Evolutionary conservation across 2,113 vertebrate genomes (phyloP).

Genomic region (Menidia beryllina): DNA sequence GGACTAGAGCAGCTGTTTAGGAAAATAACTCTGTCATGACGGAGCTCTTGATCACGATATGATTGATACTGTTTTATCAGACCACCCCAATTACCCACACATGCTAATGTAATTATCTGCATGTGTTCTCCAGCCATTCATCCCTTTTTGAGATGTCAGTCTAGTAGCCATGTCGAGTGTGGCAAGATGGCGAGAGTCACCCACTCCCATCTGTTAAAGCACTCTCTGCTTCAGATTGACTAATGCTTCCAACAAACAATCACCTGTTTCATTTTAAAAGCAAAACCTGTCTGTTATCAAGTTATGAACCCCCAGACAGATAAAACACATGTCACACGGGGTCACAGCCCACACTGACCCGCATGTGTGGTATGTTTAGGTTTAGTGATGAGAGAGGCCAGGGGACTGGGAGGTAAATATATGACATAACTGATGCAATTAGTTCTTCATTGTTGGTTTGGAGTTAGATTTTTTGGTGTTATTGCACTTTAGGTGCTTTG

Average conservation of each 20-base stretch:
- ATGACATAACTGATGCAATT: conserved; percentile 49
- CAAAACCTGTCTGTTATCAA: conserved; percentile 57
- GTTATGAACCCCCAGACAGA: conserved; percentile 45
- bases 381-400: conserved; percentile 25
- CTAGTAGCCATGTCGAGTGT: conserved; percentile 36
- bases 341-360: conserved; percentile 24
- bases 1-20: conserved; percentile 8
- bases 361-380: conserved; percentile 64
- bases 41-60: conserved; percentile 51
- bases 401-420: conserved; percentile 24
- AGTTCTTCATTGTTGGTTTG: conserved; percentile 32
- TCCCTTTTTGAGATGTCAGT: conserved; percentile 40
- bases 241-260: conserved; percentile 48
- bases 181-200: conserved; percentile 26
- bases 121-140: conserved; percentile 44
- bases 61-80: conserved; percentile 53
- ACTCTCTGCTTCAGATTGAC: conserved; percentile 25
- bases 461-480: conserved; percentile 17
- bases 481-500: background rate
- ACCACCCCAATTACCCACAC: conserved; percentile 41
- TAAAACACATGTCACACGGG: conserved; percentile 50
- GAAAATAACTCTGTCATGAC: conserved; percentile 25
- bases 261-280: conserved; percentile 61
- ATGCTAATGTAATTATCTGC: conserved; percentile 55
- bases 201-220: conserved; percentile 36